These are phyloP conservation scores for Coregonus suidteri DNA, from an alignment of 2,797 vertebrate genomes.

Conservation along the genomic window DNA sequence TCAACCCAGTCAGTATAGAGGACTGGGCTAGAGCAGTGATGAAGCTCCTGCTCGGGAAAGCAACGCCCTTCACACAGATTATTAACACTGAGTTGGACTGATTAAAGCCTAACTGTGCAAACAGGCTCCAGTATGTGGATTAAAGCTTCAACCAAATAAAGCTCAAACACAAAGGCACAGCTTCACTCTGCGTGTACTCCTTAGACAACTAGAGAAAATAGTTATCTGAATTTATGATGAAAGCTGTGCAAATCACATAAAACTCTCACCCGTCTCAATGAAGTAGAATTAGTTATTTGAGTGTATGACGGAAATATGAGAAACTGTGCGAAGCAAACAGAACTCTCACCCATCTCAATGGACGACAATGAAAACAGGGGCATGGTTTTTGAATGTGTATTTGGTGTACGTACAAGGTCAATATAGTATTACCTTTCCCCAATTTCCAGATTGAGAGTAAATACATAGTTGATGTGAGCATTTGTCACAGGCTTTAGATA, in stretches of 20 bases:
- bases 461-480: neutral
- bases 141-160: conserved; percentile 9
- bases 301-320: neutral
- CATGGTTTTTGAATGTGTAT: neutral
- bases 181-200: neutral
- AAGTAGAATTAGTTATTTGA: neutral
- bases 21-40: conserved; percentile 9
- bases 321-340: neutral
- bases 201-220: conserved; percentile 4
- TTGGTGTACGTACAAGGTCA: neutral
- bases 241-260: neutral
- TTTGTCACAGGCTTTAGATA: neutral
- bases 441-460: neutral
- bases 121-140: conserved; percentile 40
- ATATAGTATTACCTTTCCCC: neutral
- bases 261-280: neutral
- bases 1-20: no score
- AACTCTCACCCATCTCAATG: neutral
- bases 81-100: conserved; percentile 36
- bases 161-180: neutral
- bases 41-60: conserved; percentile 10
- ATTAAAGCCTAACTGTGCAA: conserved; percentile 44
- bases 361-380: neutral
- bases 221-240: neutral
- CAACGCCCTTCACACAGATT: conserved; percentile 49